A percentile compares a stretch with the other conserved stretches of the same genome.
phyloP scores from a whole-genome alignment of 2,797 vertebrate genomes.

The Sebastes kiyomatsui region DNA sequence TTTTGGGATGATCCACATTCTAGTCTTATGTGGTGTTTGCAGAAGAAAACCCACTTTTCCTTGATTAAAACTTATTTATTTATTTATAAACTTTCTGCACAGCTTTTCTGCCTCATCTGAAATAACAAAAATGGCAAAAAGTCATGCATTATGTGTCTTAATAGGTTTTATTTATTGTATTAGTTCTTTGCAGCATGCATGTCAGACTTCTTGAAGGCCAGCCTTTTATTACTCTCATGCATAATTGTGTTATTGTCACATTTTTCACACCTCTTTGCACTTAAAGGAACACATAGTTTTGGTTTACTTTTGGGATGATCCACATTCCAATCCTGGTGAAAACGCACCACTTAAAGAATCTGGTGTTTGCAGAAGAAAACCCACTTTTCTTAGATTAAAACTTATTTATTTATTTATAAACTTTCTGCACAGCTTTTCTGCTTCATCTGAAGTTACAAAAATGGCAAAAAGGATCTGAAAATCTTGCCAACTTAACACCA shows the following conservation, averaged over 20 bases:
- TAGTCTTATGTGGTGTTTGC: background rate
- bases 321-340: too few relatives aligned
- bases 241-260: too few relatives aligned
- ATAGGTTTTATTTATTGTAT: background rate
- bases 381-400: background rate
- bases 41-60: background rate
- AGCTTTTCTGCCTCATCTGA: background rate
- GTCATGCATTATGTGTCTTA: background rate
- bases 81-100: background rate
- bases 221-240: too few relatives aligned
- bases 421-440: background rate
- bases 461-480: background rate
- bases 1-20: slow-evolving; percentile 38
- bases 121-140: background rate
- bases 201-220: background rate
- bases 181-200: background rate
- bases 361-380: background rate
- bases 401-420: background rate
- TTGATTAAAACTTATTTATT: background rate
- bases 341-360: background rate
- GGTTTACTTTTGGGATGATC: background rate
- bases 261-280: background rate
- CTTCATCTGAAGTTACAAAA: background rate
- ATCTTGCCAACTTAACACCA: background rate
- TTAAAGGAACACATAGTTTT: background rate